Evolutionary conservation across 1,140 invertebrate genomes (phyloP).

Genomic region (Anoplophora glabripennis): DNA sequence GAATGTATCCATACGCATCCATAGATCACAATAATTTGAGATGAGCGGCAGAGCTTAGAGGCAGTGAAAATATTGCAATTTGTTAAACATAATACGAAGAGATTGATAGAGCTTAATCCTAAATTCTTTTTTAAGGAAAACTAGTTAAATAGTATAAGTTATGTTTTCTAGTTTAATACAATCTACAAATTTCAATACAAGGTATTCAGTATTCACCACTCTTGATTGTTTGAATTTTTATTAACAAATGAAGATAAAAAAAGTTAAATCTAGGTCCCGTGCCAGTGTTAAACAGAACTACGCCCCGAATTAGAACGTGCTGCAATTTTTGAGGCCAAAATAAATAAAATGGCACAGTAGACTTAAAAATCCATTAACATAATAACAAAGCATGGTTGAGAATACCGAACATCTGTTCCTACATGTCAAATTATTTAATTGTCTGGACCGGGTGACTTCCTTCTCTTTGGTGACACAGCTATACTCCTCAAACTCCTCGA

Average conservation of each 20-base stretch:
- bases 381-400: neutral
- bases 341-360: neutral
- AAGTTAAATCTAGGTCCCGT: neutral
- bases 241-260: neutral
- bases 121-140: neutral
- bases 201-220: neutral
- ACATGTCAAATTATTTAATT: neutral
- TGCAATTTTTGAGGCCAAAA: neutral
- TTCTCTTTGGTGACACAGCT: slow-evolving; percentile 44
- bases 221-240: neutral
- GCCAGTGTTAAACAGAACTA: neutral
- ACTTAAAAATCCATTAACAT: neutral
- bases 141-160: neutral
- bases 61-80: slow-evolving; percentile 33
- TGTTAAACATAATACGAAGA: slow-evolving; percentile 7
- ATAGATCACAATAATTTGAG: slow-evolving; percentile 23
- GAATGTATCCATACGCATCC: neutral
- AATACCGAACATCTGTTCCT: neutral
- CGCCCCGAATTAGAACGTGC: neutral
- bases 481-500: slow-evolving; percentile 63
- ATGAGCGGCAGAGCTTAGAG: slow-evolving; percentile 21
- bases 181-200: neutral
- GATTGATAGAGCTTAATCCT: neutral
- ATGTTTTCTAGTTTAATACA: neutral
- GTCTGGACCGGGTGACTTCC: slow-evolving; percentile 20